Percentiles rank a stretch among this genome's conserved stretches.
Conservation (phyloP, 1,140 invertebrate genomes). For the Campodea augens region DNA sequence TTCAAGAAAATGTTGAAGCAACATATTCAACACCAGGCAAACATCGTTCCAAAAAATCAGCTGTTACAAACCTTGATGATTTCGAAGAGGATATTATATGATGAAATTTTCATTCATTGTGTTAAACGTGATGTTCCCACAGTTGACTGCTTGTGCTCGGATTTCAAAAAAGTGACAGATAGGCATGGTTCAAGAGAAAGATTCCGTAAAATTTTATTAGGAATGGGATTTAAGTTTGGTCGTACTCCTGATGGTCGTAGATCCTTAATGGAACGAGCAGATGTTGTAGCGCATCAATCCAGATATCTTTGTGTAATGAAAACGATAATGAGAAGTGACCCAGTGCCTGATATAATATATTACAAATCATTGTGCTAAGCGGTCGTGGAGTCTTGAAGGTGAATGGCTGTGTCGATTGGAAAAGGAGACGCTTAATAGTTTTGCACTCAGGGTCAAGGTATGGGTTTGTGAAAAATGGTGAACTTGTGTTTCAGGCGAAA, state of each 20-base stretch:
- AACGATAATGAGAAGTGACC: not conserved
- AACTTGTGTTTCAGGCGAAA: not conserved
- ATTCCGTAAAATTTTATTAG: not conserved
- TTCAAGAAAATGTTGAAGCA: too few relatives aligned
- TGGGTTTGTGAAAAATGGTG: not conserved
- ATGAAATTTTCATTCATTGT: too few relatives aligned
- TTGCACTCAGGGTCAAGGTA: not conserved
- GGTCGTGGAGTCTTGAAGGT: not conserved
- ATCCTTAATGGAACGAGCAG: not conserved
- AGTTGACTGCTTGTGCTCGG: too few relatives aligned
- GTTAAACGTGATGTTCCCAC: too few relatives aligned
- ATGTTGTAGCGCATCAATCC: not conserved
- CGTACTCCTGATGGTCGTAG: not conserved
- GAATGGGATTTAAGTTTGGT: not conserved
- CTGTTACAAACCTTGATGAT: too few relatives aligned
- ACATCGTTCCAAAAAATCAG: too few relatives aligned
- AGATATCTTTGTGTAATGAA: not conserved
- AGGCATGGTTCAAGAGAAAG: too few relatives aligned
- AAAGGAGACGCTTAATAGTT: not conserved
- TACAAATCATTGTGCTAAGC: not conserved
- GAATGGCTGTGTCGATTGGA: not conserved
- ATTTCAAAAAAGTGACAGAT: too few relatives aligned
- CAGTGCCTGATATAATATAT: not conserved
- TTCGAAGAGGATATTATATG: too few relatives aligned
- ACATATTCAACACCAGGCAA: too few relatives aligned